These are phyloP conservation scores for Eciton burchellii DNA, from an alignment of 1,140 invertebrate genomes.

Conservation along the genomic window DNA sequence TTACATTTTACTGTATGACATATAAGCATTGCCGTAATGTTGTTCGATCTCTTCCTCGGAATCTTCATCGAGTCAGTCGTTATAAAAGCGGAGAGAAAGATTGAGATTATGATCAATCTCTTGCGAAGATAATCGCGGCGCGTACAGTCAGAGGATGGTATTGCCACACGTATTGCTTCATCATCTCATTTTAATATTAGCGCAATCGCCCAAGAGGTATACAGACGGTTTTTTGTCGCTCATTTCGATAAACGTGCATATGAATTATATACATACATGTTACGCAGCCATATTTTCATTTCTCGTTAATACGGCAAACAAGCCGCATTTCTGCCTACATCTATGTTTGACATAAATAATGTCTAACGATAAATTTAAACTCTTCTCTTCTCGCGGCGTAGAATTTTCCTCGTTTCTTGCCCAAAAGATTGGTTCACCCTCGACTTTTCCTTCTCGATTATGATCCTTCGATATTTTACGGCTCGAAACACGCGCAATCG, in stretches of 20 bases:
- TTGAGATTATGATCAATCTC: slow-evolving; percentile 49
- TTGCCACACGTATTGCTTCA: slow-evolving; percentile 33
- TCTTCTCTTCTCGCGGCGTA: too few relatives aligned
- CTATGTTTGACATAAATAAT: too few relatives aligned
- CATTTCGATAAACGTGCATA: neutral
- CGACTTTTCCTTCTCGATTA: neutral
- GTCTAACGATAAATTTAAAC: too few relatives aligned
- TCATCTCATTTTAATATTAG: slow-evolving; percentile 29
- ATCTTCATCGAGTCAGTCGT: slow-evolving; percentile 1
- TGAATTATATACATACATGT: neutral
- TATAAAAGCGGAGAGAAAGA: slow-evolving; percentile 25
- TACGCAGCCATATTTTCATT: neutral
- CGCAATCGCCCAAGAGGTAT: slow-evolving; percentile 19
- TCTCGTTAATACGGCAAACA: neutral
- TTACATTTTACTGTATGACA: neutral
- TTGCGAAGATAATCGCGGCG: neutral
- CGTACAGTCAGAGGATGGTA: neutral
- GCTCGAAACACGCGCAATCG: neutral
- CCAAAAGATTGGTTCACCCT: neutral
- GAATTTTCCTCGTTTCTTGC: neutral
- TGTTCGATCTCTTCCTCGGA: neutral
- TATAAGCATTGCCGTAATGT: neutral
- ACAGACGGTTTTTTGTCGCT: neutral
- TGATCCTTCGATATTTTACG: neutral
- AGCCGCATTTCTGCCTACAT: neutral